Evolutionary conservation across 2,113 vertebrate species (phyloP), one percentile per base, ranked within the genome.

Genomic region (Serinus canaria): DNA sequence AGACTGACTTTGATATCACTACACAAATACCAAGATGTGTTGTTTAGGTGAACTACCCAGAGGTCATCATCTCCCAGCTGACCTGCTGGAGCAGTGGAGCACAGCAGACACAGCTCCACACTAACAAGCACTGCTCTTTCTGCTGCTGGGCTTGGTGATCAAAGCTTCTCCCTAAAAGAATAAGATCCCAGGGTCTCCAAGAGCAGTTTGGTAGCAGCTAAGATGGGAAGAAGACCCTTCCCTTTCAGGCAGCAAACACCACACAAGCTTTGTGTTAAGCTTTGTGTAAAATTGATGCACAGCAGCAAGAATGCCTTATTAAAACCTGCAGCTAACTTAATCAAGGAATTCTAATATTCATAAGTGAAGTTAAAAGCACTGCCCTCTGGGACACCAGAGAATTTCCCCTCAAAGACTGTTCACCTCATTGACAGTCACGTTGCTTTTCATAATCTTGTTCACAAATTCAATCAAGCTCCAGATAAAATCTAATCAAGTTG

Each of bases 401-500:
- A 55, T 67, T 92, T 87, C 39, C 41, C 30, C 91, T 96, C 70
- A 82, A 95, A 94, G 75, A 43, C 55, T 35, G 23, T 37, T 90
- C 92, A 83, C 67, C 81, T 96, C 92, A 88, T 37, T 78, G 80
- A 76, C 81, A 92, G 87, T 85, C 87, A 46, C 27, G 70, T 62
- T 92, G 84, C 84, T 92, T 94, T 89, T 92, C 89, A 95, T 91
- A 89, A 87, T 91, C 81, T 80, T 66, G 74, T 83, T 89, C 91
- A 95, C 66, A 92, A 94, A 91, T 95, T 92, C 89, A 82, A 92
- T 88, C 89, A 89, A 82, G 60, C 77, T 92, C 83, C 82, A 85
- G 90, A 90, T 83, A 94, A 90, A 96, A 94, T 95, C 95, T 93
- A 91, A 97, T 95, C 87, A 91, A 84, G 77, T 69, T 33, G 41